A percentile compares a stretch with the other conserved stretches of the same genome.
Conservation (phyloP, 1,140 invertebrate genomes). For the Brevipalpus yothersi region DNA sequence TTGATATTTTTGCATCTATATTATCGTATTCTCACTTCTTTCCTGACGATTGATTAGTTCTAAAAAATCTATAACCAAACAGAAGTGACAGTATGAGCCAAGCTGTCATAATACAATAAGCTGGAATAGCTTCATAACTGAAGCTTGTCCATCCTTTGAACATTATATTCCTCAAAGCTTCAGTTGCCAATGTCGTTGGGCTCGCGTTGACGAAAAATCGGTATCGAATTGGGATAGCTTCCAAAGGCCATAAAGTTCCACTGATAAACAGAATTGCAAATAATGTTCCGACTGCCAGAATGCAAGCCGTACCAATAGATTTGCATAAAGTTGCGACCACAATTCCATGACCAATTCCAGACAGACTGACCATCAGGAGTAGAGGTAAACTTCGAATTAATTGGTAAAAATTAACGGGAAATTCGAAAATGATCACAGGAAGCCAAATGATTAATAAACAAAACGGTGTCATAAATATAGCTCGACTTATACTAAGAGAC, state of each 20-base stretch:
- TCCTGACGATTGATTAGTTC: neutral
- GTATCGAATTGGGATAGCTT: constrained; percentile 63
- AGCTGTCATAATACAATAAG: neutral
- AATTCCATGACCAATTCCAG: constrained; percentile 79
- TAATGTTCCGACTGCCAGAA: neutral
- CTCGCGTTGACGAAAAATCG: constrained; percentile 53
- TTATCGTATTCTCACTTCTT: neutral
- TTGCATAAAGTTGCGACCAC: constrained; percentile 38
- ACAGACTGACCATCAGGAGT: constrained; percentile 46
- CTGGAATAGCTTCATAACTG: neutral
- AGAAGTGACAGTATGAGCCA: neutral
- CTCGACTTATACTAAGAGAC: neutral
- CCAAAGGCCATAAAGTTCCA: constrained; percentile 71
- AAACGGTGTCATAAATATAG: neutral
- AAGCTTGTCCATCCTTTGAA: neutral
- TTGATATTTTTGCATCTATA: neutral
- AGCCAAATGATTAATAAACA: neutral
- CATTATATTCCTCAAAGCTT: constrained; percentile 55
- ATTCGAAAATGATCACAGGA: neutral
- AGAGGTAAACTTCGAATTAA: constrained; percentile 21
- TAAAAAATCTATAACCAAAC: neutral
- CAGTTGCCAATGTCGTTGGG: constrained; percentile 67
- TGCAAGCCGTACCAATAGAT: neutral
- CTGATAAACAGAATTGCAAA: constrained; percentile 32
- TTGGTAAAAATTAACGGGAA: neutral